Conservation (phyloP, 92 coral and sea anemone species). For the Galaxea fascicularis region DNA sequence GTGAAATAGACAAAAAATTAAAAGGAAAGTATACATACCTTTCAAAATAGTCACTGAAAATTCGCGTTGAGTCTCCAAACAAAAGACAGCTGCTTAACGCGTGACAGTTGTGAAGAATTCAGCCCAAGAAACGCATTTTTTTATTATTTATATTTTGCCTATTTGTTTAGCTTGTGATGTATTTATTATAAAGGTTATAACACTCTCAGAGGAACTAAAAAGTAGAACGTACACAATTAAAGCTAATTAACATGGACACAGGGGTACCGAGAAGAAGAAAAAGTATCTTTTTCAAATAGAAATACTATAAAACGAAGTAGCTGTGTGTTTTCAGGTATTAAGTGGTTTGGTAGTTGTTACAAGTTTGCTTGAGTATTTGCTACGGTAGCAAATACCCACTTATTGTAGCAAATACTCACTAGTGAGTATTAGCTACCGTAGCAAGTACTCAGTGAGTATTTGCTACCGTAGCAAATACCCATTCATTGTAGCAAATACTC, state of each 20-base stretch:
- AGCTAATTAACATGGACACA: too few species aligned
- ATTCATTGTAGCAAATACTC: background rate
- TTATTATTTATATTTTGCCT: too few species aligned
- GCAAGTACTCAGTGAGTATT: background rate
- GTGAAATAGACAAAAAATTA: too few species aligned
- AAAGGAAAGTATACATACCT: too few species aligned
- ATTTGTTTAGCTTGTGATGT: too few species aligned
- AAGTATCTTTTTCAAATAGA: conserved; percentile 12
- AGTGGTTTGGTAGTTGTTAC: background rate
- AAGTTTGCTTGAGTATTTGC: background rate
- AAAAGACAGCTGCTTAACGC: background rate
- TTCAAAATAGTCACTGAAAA: too few species aligned
- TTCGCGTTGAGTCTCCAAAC: conserved; percentile 5
- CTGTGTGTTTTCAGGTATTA: background rate
- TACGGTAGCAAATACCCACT: conserved; percentile 8
- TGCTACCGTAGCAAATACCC: background rate
- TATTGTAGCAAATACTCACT: background rate
- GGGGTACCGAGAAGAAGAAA: background rate
- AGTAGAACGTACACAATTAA: conserved; percentile 11
- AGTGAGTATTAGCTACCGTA: too few species aligned
- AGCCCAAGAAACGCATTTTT: too few species aligned
- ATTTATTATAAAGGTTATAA: background rate
- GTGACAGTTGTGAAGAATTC: background rate
- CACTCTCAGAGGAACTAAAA: conserved; percentile 12
- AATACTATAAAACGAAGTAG: conserved; percentile 7